Percentiles rank a stretch among this genome's conserved stretches.
phyloP scores from a whole-genome alignment of 53 echinoderm and acorn worm species.

The Holothuria leucospilota region DNA sequence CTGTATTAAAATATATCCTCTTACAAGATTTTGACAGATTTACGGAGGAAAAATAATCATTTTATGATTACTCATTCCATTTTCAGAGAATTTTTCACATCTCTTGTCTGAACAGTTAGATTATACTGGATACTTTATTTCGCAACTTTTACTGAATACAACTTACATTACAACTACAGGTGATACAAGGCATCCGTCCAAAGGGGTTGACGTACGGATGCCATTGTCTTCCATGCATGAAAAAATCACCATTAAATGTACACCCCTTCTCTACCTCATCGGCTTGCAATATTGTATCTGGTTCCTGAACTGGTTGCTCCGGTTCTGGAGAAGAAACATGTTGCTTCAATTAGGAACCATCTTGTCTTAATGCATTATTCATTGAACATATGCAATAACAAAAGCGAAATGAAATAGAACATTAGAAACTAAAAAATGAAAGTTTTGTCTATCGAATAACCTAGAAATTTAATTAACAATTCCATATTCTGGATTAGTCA shows the following conservation, averaged over 20 bases:
- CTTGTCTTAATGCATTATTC: too few relatives aligned
- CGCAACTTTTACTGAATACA: neutral
- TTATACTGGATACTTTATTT: too few relatives aligned
- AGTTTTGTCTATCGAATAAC: too few relatives aligned
- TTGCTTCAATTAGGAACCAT: neutral
- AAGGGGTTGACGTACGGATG: conserved; percentile 77
- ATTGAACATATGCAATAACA: neutral
- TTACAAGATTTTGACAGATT: too few relatives aligned
- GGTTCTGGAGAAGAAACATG: conserved; percentile 59
- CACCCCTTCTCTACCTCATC: conserved; percentile 93
- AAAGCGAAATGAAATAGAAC: neutral
- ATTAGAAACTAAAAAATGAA: neutral
- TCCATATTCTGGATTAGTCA: too few relatives aligned
- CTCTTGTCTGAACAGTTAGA: too few relatives aligned
- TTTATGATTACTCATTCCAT: too few relatives aligned
- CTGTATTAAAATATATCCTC: too few relatives aligned
- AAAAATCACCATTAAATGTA: conserved; percentile 82
- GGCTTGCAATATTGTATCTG: conserved; percentile 73
- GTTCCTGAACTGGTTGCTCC: conserved; percentile 60
- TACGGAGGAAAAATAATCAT: too few relatives aligned
- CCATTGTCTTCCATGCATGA: conserved; percentile 84
- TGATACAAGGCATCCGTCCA: conserved; percentile 82
- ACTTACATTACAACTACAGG: conserved; percentile 92
- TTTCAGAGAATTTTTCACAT: too few relatives aligned
- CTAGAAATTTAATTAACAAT: too few relatives aligned